Base-by-base conservation (phyloP, 2,888 invertebrate genomes). In the Yponomeuta malinellus region DNA sequence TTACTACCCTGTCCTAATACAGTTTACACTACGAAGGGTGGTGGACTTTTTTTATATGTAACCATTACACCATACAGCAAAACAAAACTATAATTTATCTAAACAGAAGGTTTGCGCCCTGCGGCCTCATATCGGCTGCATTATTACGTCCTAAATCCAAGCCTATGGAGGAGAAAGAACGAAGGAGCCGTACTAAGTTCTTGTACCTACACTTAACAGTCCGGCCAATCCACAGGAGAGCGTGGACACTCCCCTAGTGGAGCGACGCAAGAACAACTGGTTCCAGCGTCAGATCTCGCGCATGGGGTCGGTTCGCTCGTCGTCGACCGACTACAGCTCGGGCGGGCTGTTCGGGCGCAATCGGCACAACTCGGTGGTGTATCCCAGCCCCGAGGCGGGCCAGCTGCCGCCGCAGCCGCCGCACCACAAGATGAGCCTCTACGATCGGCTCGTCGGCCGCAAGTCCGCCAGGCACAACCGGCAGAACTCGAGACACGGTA, bases 251-350 rank as follows among this genome's bases (percentile, higher is more conserved):
- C 97, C 97, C 10, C 93, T 97, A 80, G 97, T 96, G 29, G 97
- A 97, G 83, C 90, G 97, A 71, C 93, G 97, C 63, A 97, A 97
- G 85, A 97, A 96, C 85, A 97, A 96, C 85, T 97, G 97, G 97
- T 95, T 97, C 78, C 96, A 96, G 76, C 93, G 97, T 68, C 97
- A 97, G 82, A 95, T 97, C 75, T 96, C 96, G 12, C 92, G 97
- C 76, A 96, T 97, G 95, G 97, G 97, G 1, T 97, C 97, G 0
- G 95, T 96, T 59, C 93, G 97, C 43, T 97, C 97, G 63, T 96
- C 97, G 1, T 96, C 97, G 0, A 97, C 97, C 0, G 96, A 96
- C 0, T 97, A 97, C 81, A 97, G 96, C 8, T 96, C 96, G 1
- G 95, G 95, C 10, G 93, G 93, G 2, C 93, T 96, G 69, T 97